Conservation (phyloP, 2,888 invertebrate genomes). For the Brenthis daphne region DNA sequence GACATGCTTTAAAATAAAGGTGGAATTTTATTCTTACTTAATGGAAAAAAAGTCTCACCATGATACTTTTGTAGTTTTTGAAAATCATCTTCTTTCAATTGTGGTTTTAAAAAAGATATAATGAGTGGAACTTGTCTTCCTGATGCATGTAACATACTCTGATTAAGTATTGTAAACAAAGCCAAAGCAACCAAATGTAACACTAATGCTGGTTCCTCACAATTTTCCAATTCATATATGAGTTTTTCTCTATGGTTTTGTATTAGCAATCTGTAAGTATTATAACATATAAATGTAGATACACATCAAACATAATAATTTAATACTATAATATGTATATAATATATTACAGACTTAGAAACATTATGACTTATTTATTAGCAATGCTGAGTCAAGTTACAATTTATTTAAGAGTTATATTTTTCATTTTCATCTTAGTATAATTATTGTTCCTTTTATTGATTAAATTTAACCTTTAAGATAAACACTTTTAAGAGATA, state of each 20-base stretch:
- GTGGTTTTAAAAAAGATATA: slow-evolving; percentile 86
- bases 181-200: slow-evolving; percentile 90
- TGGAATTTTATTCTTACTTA: too few relatives aligned
- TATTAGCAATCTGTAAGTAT: slow-evolving; percentile 84
- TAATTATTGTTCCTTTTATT: too few relatives aligned
- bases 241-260: slow-evolving; percentile 91
- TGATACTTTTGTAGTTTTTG: slow-evolving; percentile 87
- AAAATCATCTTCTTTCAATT: slow-evolving; percentile 85
- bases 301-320: too few relatives aligned
- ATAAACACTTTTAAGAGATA: too few relatives aligned
- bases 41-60: slow-evolving; percentile 82
- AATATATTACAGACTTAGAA: too few relatives aligned
- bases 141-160: slow-evolving; percentile 94
- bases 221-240: slow-evolving; percentile 88
- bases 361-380: too few relatives aligned
- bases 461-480: too few relatives aligned
- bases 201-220: slow-evolving; percentile 89
- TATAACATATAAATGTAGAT: neutral
- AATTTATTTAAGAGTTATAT: too few relatives aligned
- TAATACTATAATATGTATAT: too few relatives aligned
- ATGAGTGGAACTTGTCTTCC: slow-evolving; percentile 95
- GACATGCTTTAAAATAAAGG: too few relatives aligned
- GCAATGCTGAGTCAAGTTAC: too few relatives aligned
- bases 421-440: too few relatives aligned
- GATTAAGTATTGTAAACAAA: slow-evolving; percentile 90